These are phyloP conservation scores for Trachelipus rathkii DNA, from an alignment of 1,140 invertebrate genomes.

Conservation along the genomic window DNA sequence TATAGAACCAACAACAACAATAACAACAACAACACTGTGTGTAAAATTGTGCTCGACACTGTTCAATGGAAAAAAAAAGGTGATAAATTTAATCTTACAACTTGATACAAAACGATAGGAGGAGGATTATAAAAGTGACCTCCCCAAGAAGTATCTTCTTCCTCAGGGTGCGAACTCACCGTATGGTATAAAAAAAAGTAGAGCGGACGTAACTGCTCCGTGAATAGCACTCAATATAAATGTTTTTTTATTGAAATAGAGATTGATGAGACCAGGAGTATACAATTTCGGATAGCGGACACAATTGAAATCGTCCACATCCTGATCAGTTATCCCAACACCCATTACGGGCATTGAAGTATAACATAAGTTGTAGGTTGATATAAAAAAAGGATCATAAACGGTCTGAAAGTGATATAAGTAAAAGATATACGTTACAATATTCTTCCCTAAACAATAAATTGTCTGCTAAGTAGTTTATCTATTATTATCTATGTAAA, in stretches of 20 bases:
- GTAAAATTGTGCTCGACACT: no score
- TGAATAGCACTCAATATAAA: constrained; percentile 90
- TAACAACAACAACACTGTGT: no score
- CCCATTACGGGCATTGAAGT: constrained; percentile 61
- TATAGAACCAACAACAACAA: no score
- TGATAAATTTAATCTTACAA: no score
- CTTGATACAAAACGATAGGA: no score
- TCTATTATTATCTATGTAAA: no score
- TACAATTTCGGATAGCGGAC: constrained; percentile 91
- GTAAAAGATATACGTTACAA: no score
- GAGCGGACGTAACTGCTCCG: constrained; percentile 90
- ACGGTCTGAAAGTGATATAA: constrained; percentile 54
- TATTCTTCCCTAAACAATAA: no score
- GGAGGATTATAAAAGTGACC: no score
- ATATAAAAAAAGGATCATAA: constrained; percentile 62
- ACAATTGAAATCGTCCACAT: constrained; percentile 58
- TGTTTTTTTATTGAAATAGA: constrained; percentile 94
- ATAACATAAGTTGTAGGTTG: constrained; percentile 64
- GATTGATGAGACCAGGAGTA: constrained; percentile 84
- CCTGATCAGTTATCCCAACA: constrained; percentile 63
- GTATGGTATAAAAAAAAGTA: constrained; percentile 94
- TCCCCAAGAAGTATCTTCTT: no score
- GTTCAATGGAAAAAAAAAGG: no score
- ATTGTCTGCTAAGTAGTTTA: no score
- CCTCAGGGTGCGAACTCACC: constrained; percentile 57